These are phyloP conservation scores for Hylia prasina DNA, from an alignment of 2,113 vertebrate genomes.

Conservation along the genomic window DNA sequence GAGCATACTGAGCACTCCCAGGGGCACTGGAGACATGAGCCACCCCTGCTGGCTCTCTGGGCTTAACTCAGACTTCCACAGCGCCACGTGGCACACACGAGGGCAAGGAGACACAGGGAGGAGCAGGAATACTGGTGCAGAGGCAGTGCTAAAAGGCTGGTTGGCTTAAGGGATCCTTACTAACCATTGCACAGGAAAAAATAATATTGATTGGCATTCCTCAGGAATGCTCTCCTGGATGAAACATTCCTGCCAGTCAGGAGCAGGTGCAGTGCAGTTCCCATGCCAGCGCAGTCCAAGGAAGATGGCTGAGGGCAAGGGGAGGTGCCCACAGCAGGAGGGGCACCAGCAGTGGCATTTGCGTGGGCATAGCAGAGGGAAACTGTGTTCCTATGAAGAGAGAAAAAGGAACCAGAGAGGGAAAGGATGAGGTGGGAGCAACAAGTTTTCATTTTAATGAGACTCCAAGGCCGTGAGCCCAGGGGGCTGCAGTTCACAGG, in stretches of 20 bases:
- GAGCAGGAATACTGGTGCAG: not conserved
- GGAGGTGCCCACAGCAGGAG: not conserved
- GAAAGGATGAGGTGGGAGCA: not conserved
- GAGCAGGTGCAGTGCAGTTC: not conserved
- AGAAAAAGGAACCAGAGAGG: not conserved
- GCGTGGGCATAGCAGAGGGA: not conserved
- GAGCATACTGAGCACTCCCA: not conserved
- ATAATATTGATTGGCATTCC: not conserved
- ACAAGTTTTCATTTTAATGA: not conserved
- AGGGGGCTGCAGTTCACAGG: not conserved
- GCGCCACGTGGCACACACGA: fast-evolving
- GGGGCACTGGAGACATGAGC: not conserved
- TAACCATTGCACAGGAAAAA: not conserved
- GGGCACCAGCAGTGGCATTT: not conserved
- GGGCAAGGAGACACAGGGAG: not conserved
- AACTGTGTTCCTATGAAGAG: fast-evolving
- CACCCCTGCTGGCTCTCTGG: not conserved
- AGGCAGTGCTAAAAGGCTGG: not conserved
- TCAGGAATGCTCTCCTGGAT: not conserved
- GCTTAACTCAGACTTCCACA: not conserved
- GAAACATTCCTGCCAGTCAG: not conserved
- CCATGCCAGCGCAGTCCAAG: fast-evolving
- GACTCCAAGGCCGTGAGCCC: not conserved
- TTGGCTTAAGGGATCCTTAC: not conserved
- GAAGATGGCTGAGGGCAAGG: not conserved